Evolutionary conservation across 2,113 vertebrate species (phyloP).

Genomic region (Amphiprion ocellaris): DNA sequence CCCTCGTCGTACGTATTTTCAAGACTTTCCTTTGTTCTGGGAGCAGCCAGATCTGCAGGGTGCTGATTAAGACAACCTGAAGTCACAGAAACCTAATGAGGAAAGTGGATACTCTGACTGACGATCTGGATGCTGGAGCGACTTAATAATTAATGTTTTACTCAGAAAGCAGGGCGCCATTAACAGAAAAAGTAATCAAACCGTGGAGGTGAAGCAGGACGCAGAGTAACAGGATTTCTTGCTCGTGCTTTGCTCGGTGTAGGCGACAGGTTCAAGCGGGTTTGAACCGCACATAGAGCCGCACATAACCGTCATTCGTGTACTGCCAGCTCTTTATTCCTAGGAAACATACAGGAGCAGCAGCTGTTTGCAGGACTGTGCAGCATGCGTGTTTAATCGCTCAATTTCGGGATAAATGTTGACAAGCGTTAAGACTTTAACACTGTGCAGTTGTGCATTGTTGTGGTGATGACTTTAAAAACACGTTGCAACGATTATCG

Average conservation of each 20-base stretch:
- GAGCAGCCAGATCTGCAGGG: slow-evolving; percentile 6
- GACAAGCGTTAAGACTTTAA: slow-evolving; percentile 5
- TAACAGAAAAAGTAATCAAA: slow-evolving; percentile 17
- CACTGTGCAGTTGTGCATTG: neutral
- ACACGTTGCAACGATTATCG: neutral
- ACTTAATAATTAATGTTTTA: slow-evolving; percentile 76
- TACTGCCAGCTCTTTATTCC: neutral
- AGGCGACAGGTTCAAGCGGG: slow-evolving; percentile 18
- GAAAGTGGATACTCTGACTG: slow-evolving; percentile 75
- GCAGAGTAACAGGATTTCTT: neutral
- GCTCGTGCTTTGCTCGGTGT: neutral
- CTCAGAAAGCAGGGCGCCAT: neutral
- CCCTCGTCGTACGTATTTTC: neutral
- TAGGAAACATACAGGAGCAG: slow-evolving; percentile 40
- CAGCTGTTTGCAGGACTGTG: neutral
- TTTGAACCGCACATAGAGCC: neutral
- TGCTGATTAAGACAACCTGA: slow-evolving; percentile 23
- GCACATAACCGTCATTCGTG: slow-evolving; percentile 40
- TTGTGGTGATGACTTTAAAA: neutral
- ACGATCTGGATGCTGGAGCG: slow-evolving; percentile 43
- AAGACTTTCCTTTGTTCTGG: slow-evolving; percentile 57
- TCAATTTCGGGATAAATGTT: neutral
- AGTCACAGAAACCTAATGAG: slow-evolving; percentile 69
- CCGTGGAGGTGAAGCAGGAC: too few relatives aligned
- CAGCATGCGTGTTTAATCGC: neutral